A percentile compares a stretch with the other conserved stretches of the same genome.
These are phyloP conservation scores for Amphipoea lucens DNA, from an alignment of 2,888 invertebrate genomes.

Conservation along the genomic window DNA sequence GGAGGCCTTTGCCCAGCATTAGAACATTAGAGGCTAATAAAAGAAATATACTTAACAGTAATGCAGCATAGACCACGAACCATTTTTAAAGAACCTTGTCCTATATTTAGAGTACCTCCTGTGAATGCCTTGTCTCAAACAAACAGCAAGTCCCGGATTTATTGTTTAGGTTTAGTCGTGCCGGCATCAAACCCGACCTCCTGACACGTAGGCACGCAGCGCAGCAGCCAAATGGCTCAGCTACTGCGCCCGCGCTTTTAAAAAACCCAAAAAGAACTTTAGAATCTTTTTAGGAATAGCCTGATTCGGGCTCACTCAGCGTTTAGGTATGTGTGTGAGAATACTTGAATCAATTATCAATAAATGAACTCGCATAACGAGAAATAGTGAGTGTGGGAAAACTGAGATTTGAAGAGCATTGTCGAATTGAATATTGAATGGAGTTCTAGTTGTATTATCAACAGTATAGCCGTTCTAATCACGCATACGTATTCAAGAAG, in stretches of 20 bases:
- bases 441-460: not conserved
- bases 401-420: not conserved
- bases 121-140: not conserved
- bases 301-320: not conserved
- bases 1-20: not conserved
- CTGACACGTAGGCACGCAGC: not conserved
- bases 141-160: not conserved
- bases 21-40: no score
- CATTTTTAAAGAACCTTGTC: not conserved
- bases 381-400: constrained; percentile 5
- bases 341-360: not conserved
- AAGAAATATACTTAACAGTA: no score
- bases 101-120: not conserved
- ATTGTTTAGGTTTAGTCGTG: not conserved
- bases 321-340: not conserved
- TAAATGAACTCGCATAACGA: not conserved
- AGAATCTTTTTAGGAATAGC: not conserved
- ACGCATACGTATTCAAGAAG: constrained; percentile 5
- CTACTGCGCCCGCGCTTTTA: not conserved
- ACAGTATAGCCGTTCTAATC: not conserved
- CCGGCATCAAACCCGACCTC: not conserved
- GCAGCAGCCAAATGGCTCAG: no score
- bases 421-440: constrained; percentile 1
- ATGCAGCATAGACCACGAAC: not conserved
- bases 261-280: not conserved